Evolutionary conservation across 2,113 vertebrate genomes (phyloP).

Genomic region (Rhagologus leucostigma): DNA sequence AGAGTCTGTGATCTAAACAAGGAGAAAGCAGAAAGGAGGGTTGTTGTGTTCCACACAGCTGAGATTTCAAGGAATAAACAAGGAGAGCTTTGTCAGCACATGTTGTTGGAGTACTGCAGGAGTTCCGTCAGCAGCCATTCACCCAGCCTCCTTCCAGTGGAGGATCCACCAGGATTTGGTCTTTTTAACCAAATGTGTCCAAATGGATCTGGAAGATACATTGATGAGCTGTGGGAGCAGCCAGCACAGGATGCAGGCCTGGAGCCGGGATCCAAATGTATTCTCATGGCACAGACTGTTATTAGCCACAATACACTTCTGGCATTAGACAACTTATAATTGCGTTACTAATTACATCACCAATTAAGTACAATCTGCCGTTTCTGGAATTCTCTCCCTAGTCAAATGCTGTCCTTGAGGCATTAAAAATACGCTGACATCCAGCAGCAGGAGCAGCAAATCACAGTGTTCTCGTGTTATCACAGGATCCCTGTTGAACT

Average conservation of each 20-base stretch:
- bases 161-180: background rate
- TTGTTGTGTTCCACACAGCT: background rate
- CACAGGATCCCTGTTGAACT: background rate
- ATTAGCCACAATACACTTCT: background rate
- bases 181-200: background rate
- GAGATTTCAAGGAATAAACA: background rate
- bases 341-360: constrained; percentile 29
- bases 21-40: background rate
- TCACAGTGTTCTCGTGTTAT: background rate
- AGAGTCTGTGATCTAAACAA: background rate
- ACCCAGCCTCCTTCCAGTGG: background rate
- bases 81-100: rapidly evolving
- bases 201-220: no score
- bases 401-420: background rate
- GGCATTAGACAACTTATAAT: constrained; percentile 1
- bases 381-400: constrained; percentile 36
- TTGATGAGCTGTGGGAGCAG: background rate
- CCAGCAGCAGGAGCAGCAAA: background rate
- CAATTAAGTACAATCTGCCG: constrained; percentile 23
- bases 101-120: background rate
- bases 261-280: background rate
- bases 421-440: background rate
- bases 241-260: background rate
- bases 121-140: background rate
- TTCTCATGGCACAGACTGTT: background rate